These are phyloP conservation scores for Cephalopachus bancanus DNA, from an alignment of 2,797 vertebrate genomes.

Conservation along the genomic window DNA sequence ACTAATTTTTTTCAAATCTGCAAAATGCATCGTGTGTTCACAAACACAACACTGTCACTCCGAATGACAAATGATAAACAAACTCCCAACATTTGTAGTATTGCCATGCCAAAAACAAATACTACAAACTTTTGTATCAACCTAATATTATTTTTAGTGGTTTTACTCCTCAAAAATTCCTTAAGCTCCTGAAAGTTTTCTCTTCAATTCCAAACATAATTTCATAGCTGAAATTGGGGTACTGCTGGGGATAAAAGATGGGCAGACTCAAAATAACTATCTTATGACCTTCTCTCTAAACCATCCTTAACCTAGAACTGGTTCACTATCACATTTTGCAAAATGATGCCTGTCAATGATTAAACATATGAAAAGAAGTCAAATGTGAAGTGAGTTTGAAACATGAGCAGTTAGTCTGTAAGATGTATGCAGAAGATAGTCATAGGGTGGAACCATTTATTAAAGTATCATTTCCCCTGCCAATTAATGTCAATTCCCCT, in stretches of 20 bases:
- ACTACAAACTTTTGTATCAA: too few relatives aligned
- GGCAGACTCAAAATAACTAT: background rate
- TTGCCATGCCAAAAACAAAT: too few relatives aligned
- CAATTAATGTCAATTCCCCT: too few relatives aligned
- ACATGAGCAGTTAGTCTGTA: background rate
- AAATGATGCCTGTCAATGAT: background rate
- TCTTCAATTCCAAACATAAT: slow-evolving; percentile 20
- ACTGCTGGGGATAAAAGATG: background rate
- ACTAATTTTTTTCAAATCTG: too few relatives aligned
- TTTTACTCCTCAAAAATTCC: background rate
- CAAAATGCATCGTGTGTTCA: too few relatives aligned
- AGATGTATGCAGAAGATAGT: background rate
- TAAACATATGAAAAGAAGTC: background rate
- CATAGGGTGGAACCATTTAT: background rate
- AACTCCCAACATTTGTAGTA: too few relatives aligned
- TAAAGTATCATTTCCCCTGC: too few relatives aligned
- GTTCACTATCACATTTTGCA: background rate
- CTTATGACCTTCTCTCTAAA: background rate
- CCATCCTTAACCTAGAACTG: background rate
- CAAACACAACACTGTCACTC: too few relatives aligned
- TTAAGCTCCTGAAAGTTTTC: background rate
- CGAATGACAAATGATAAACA: too few relatives aligned
- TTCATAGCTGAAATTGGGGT: slow-evolving; percentile 27
- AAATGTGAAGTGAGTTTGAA: background rate
- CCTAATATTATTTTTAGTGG: background rate